A percentile compares a stretch with the other conserved stretches of the same genome.
phyloP scores from a whole-genome alignment of 2,888 invertebrate species.

The Agonopterix heracliana region DNA sequence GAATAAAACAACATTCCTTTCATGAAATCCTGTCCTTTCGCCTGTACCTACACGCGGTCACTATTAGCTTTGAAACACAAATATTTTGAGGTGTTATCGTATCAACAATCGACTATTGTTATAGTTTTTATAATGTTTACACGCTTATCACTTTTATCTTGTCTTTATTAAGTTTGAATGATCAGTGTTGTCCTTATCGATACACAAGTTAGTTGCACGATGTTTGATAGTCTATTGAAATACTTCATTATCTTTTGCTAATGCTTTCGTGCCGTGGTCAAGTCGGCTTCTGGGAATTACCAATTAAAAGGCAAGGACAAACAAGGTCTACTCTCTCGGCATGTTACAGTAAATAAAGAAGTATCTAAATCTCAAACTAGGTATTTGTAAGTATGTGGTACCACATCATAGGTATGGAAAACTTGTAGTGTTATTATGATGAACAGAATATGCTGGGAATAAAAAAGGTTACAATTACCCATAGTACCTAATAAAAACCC shows the following conservation, averaged over 20 bases:
- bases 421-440: too few species aligned
- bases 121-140: conserved; percentile 44
- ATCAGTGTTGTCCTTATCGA: background rate
- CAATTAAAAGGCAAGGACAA: conserved; percentile 17
- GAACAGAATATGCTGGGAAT: too few species aligned
- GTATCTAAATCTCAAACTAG: too few species aligned
- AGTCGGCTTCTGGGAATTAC: conserved; percentile 6
- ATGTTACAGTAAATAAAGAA: too few species aligned
- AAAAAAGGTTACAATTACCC: too few species aligned
- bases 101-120: conserved; percentile 43
- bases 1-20: background rate
- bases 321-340: too few species aligned
- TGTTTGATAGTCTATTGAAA: background rate
- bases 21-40: background rate
- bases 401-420: too few species aligned
- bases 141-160: conserved; percentile 26
- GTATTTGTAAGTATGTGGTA: too few species aligned
- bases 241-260: too few species aligned
- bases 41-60: background rate
- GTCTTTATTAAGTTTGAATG: conserved; percentile 1
- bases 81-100: conserved; percentile 21
- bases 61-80: background rate
- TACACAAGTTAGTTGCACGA: background rate
- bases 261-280: too few species aligned
- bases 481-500: too few species aligned